Base-by-base conservation (phyloP, 2,888 invertebrate genomes). In the Heliconius erato region DNA sequence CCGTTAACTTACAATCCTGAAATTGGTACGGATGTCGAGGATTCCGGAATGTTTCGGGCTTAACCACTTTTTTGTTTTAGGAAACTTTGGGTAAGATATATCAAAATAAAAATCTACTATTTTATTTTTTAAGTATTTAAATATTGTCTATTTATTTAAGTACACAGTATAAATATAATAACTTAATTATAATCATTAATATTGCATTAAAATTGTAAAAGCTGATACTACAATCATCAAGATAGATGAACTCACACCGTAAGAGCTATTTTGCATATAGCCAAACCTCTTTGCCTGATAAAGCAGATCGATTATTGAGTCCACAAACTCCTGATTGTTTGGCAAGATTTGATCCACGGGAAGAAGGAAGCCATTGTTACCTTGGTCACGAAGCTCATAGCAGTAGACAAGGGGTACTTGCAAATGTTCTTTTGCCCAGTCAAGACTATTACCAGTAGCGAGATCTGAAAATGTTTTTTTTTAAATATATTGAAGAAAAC, bases 391-490 rank as follows among this genome's bases (percentile, higher is more conserved):
- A 3, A 98, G 94, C 91, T 98, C 98, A 82, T 97, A 97, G 3
- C 97, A 97, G 90, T 97, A 98, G 0, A 97, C 94, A 28, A 98
- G 94, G 12, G 97, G 97, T 0, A 97, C 96, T 3, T 96, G 94
- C 0, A 96, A 93, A 0, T 91, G 94, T 0, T 96, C 97, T 88
- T 98, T 97, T 0, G 97, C 98, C 97, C 98, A 98, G 88, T 98
- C 98, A 72, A 97, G 91, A 77, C 97, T 97, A 11, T 96, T 96
- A 1, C 98, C 98, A 7, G 97, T 96, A 0, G 97, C 97, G 0
- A 94, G 88, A 88, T 97, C 97, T 97, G 89, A 12, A 89, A 76
- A 67, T 12, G 6, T 59, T 26, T 63, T 74, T 28, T 71, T 4
- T 12, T 78, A n/a, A 65, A 68, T 23, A 54, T 54, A 54, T 54